Conservation (phyloP, 2,797 vertebrate species). For the Rhinogobio ventralis region DNA sequence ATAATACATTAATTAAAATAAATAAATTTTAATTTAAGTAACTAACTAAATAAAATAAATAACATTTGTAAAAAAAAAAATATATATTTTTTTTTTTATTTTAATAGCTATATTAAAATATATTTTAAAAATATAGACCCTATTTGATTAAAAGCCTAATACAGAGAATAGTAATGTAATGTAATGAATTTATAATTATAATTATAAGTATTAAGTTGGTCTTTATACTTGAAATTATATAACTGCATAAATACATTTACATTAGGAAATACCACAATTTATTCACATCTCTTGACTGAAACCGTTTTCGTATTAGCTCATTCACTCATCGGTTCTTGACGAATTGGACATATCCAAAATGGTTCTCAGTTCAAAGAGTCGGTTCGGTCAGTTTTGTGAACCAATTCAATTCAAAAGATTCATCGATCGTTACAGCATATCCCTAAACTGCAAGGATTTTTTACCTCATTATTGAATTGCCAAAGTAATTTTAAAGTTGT, state of each 20-base stretch:
- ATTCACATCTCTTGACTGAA: not conserved
- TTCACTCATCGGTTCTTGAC: not conserved
- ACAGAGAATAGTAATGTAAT: not conserved
- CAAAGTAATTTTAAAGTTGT: conserved; percentile 16
- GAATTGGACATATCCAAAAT: not conserved
- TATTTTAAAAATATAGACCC: not conserved
- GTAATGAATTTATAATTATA: not conserved
- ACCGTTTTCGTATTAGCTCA: not conserved
- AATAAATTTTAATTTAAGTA: not conserved
- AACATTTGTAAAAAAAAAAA: not conserved
- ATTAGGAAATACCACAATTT: not conserved
- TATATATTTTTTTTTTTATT: not conserved
- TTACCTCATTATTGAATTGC: not conserved
- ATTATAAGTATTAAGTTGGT: too few species aligned
- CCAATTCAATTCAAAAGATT: not conserved
- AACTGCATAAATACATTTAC: not conserved
- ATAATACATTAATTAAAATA: not conserved
- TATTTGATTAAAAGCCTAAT: not conserved
- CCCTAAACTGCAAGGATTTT: not conserved
- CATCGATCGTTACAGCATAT: not conserved
- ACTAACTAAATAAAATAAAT: not conserved
- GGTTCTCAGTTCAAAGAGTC: not conserved
- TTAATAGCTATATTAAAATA: not conserved
- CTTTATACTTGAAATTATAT: not conserved
- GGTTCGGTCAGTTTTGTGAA: not conserved